Base-by-base conservation (phyloP, 2,797 vertebrate species). In the Alfaro cultratus region DNA sequence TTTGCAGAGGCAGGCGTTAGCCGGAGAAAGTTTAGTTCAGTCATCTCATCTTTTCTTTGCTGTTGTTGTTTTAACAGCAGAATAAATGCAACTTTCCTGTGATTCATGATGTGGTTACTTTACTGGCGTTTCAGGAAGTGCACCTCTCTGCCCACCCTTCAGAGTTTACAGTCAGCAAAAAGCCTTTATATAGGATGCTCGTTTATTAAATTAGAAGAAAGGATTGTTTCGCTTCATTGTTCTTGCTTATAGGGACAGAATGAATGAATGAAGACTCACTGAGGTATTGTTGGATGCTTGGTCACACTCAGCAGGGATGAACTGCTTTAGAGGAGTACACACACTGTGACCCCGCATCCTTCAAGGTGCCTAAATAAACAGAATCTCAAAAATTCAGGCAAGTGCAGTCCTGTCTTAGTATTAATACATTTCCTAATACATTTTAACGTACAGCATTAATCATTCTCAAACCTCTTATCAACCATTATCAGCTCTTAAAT, bases 1-100 rank as follows among this genome's bases (percentile, higher is more conserved):
- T 75, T n/a, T 78, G 55, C 31, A 86, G 9, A 85, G 76, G 83
- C 43, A 64, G 53, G 47, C 76, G 71, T 70, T 10, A 23, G 53
- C 64, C 0, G 12, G 78, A 78, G 86, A 83, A 83, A 12, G 34
- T 81, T 92, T 87, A 83, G 88, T 55, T 82, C 81, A 74, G 23
- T 87, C 79, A 81, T 86, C 41, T 53, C 15, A 3, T 51, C 49
- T 51, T 23, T 51, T 51, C 21, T 23, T 51, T 51, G 49, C 21
- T 51, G 49, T 0, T 51, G 18, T 57, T 73, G 62, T 74, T 7
- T 45, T 47, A 75, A 85, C 68, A 43, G 12, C 73, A 43, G 10
- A 80, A 36, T 85, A 88, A 87, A 82, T 83, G 87, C 89, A 83
- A 88, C 64, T 89, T 91, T 91, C 91, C 90, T 88, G 81, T 88